Conservation (phyloP, 2,113 vertebrate species). For the Lepus europaeus region DNA sequence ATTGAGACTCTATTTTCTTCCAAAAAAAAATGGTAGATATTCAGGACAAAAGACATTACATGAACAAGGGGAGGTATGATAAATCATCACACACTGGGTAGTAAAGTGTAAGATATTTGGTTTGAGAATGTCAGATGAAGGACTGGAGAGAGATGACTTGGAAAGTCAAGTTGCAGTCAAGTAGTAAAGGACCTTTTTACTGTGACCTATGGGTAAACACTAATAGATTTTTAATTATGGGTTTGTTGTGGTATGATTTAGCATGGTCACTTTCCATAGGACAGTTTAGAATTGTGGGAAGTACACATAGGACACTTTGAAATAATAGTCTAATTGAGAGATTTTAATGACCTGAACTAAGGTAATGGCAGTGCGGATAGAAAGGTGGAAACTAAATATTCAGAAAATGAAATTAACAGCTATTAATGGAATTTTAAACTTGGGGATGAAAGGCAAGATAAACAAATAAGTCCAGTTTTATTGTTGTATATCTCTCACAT, state of each 20-base stretch:
- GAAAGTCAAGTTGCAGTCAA: neutral
- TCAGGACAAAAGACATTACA: neutral
- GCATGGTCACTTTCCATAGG: neutral
- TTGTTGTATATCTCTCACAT: neutral
- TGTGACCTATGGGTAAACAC: neutral
- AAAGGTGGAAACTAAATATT: conserved; percentile 25
- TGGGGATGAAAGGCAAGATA: neutral
- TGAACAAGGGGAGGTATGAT: neutral
- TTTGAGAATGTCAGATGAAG: conserved; percentile 10
- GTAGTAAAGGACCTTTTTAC: conserved; percentile 40
- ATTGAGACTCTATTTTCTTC: neutral
- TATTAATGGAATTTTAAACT: conserved; percentile 1
- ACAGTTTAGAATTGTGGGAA: conserved; percentile 17
- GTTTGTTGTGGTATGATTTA: conserved; percentile 1
- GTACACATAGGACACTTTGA: neutral
- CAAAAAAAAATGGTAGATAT: neutral
- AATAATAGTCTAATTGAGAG: neutral
- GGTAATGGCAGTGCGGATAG: neutral
- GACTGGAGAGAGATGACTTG: neutral
- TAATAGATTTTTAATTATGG: conserved; percentile 55
- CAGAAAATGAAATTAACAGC: conserved; percentile 36
- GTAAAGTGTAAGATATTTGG: neutral
- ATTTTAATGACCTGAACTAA: conserved; percentile 38
- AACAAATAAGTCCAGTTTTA: neutral
- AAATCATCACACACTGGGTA: neutral